Evolutionary conservation across 2,797 vertebrate genomes (phyloP).

Genomic region (Pitangus sulphuratus): DNA sequence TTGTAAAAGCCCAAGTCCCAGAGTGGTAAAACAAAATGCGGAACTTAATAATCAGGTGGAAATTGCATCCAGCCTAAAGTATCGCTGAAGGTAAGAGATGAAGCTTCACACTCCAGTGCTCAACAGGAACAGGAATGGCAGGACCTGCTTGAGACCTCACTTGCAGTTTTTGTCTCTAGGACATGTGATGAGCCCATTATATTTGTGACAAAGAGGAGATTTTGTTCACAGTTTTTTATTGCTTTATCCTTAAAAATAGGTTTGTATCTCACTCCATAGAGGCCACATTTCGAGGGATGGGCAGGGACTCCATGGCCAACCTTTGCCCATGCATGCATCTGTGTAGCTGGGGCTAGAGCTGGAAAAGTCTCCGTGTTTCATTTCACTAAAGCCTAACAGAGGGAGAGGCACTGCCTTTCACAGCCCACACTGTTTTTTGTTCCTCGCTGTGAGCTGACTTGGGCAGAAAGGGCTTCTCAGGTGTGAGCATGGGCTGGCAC

Average conservation of each 20-base stretch:
- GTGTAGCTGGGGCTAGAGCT: neutral
- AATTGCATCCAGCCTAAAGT: neutral
- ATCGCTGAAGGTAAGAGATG: neutral
- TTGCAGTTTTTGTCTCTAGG: neutral
- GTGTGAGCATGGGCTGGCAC: neutral
- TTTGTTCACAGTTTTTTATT: neutral
- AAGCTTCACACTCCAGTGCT: neutral
- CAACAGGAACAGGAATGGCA: neutral
- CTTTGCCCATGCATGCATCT: fast-evolving
- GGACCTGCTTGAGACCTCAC: neutral
- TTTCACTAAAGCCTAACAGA: neutral
- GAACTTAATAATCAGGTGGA: neutral
- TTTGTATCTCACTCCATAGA: fast-evolving
- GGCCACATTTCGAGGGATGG: fast-evolving
- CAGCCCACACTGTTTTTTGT: fast-evolving
- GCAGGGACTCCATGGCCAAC: neutral
- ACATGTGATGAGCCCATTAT: fast-evolving
- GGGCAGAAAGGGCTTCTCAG: neutral
- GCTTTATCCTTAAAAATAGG: neutral
- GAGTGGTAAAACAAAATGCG: neutral
- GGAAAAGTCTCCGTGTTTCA: neutral
- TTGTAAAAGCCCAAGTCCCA: neutral
- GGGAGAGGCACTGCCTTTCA: neutral
- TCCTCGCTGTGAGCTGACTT: fast-evolving
- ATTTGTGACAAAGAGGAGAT: neutral